phyloP scores from a whole-genome alignment of 1,140 invertebrate genomes.

The Solen grandis region DNA sequence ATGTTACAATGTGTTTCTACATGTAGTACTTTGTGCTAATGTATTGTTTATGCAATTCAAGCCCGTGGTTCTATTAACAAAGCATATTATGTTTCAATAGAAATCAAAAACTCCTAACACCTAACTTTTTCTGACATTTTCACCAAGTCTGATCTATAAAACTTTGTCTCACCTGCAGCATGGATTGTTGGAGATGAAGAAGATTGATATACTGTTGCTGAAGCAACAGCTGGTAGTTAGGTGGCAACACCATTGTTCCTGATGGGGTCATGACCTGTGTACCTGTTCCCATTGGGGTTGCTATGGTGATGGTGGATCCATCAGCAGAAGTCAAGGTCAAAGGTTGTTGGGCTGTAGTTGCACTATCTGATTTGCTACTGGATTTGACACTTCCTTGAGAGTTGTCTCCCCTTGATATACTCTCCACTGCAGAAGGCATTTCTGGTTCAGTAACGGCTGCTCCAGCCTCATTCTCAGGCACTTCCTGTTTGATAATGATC shows the following conservation, averaged over 20 bases:
- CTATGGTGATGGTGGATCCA: slow-evolving; percentile 26
- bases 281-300: slow-evolving; percentile 24
- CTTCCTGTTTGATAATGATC: neutral
- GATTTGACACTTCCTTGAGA: neutral
- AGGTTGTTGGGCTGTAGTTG: slow-evolving; percentile 5
- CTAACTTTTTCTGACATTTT: too few species aligned
- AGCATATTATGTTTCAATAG: too few species aligned
- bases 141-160: too few species aligned
- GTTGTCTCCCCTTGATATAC: slow-evolving; percentile 20
- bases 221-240: slow-evolving; percentile 47
- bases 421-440: slow-evolving; percentile 31
- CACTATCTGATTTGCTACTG: slow-evolving; percentile 6
- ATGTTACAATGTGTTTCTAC: too few species aligned
- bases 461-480: neutral
- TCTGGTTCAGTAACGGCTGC: neutral
- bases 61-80: too few species aligned
- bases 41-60: too few species aligned
- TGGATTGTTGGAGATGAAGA: slow-evolving; percentile 47
- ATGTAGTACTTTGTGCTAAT: too few species aligned
- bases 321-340: slow-evolving; percentile 41
- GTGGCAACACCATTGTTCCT: slow-evolving; percentile 8
- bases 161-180: slow-evolving; percentile 46
- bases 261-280: slow-evolving; percentile 6
- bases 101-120: too few species aligned
- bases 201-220: slow-evolving; percentile 56